Conservation (phyloP, 2,888 invertebrate species). For the Nebria brevicollis region DNA sequence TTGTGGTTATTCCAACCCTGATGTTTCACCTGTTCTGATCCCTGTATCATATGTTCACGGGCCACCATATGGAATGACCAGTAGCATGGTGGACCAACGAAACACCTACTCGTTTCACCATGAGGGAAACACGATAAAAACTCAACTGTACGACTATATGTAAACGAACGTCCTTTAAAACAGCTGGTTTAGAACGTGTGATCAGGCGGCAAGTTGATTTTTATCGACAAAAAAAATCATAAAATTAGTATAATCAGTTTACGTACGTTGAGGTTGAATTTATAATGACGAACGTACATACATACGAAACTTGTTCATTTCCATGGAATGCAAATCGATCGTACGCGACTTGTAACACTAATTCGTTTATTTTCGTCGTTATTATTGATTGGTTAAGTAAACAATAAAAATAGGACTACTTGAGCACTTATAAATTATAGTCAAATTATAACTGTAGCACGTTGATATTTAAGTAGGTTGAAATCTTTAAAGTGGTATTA, state of each 20-base stretch:
- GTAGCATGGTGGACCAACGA: constrained; percentile 17
- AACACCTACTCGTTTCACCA: constrained; percentile 5
- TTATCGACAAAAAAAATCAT: constrained; percentile 29
- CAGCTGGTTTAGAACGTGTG: constrained; percentile 44
- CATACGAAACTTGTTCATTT: neutral
- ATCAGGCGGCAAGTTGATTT: constrained; percentile 35
- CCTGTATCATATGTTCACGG: constrained; percentile 22
- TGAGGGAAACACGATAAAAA: neutral
- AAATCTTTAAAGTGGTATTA: neutral
- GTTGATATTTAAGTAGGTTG: neutral
- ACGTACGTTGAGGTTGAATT: constrained; percentile 23
- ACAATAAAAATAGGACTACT: neutral
- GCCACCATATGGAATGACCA: constrained; percentile 36
- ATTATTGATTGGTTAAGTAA: neutral
- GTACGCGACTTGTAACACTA: neutral
- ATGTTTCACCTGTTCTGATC: constrained; percentile 28
- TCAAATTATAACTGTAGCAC: neutral
- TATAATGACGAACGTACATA: neutral
- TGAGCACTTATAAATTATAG: neutral
- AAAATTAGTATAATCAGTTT: constrained; percentile 26
- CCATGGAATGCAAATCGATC: neutral
- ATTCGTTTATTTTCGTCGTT: constrained; percentile 1
- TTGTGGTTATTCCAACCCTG: constrained; percentile 17
- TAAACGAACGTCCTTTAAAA: constrained; percentile 51
- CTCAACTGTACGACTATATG: constrained; percentile 40